A percentile compares a stretch with the other conserved stretches of the same genome.
Conservation (phyloP, 2,888 invertebrate species). For the Parochlus steinenii region DNA sequence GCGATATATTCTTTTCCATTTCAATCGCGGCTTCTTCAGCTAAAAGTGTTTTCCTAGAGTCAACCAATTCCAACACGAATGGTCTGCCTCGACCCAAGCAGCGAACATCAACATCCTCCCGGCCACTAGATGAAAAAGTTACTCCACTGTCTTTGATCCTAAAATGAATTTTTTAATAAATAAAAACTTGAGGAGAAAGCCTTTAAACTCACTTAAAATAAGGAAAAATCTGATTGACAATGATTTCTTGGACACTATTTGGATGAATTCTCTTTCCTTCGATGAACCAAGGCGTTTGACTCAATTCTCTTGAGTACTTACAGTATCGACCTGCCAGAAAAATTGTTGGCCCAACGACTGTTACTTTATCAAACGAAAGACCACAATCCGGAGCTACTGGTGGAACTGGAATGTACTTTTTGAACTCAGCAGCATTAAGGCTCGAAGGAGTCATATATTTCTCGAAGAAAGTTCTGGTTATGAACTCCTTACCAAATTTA, state of each 20-base stretch:
- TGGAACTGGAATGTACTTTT: slow-evolving; percentile 34
- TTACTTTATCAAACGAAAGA: slow-evolving; percentile 20
- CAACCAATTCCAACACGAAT: slow-evolving; percentile 72
- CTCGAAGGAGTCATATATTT: slow-evolving; percentile 34
- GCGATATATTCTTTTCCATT: slow-evolving; percentile 43
- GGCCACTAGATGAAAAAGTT: slow-evolving; percentile 81
- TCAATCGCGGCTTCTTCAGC: slow-evolving; percentile 32
- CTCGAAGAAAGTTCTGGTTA: slow-evolving; percentile 49
- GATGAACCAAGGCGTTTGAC: slow-evolving; percentile 90
- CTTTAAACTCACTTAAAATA: slow-evolving; percentile 39
- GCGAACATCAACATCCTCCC: slow-evolving; percentile 95
- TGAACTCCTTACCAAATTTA: slow-evolving; percentile 35
- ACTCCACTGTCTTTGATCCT: slow-evolving; percentile 19
- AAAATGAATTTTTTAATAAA: too few relatives aligned
- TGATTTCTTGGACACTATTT: slow-evolving; percentile 82
- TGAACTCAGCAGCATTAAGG: slow-evolving; percentile 33
- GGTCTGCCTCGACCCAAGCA: slow-evolving; percentile 86
- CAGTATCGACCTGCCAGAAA: slow-evolving; percentile 46
- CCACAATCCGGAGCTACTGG: slow-evolving; percentile 29
- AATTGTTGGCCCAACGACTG: slow-evolving; percentile 24
- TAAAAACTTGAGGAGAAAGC: slow-evolving; percentile 3
- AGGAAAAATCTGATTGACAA: slow-evolving; percentile 47
- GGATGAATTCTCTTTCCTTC: slow-evolving; percentile 62
- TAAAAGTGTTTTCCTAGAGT: slow-evolving; percentile 42
- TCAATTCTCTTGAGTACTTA: slow-evolving; percentile 65